These are phyloP conservation scores for Scolanthus callimorphus DNA, from an alignment of 92 coral and sea anemone genomes.

Conservation along the genomic window DNA sequence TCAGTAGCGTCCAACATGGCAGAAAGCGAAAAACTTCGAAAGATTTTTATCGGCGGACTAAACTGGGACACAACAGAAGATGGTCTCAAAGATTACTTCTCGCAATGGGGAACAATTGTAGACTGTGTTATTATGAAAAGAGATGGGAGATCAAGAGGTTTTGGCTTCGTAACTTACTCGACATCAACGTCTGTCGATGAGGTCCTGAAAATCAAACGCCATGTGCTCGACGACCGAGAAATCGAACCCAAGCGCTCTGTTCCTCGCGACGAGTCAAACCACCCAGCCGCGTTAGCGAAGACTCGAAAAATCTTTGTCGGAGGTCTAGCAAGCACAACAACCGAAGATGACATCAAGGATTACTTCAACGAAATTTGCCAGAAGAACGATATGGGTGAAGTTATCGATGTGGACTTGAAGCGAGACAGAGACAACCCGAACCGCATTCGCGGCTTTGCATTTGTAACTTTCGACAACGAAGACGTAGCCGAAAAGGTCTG, in stretches of 20 bases:
- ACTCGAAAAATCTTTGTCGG: conserved; percentile 91
- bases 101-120: conserved; percentile 92
- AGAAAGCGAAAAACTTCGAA: conserved; percentile 85
- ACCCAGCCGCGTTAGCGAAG: conserved; percentile 50
- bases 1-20: conserved; percentile 21
- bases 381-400: conserved; percentile 78
- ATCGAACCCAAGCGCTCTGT: conserved; percentile 98
- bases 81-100: conserved; percentile 79
- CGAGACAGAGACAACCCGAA: conserved; percentile 81
- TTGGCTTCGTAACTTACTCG: conserved; percentile 93
- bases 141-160: conserved; percentile 86
- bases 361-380: conserved; percentile 69
- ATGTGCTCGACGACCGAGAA: conserved; percentile 83
- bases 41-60: conserved; percentile 93
- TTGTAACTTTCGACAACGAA: conserved; percentile 85
- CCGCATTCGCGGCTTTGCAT: conserved; percentile 93
- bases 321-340: conserved; percentile 92
- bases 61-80: conserved; percentile 90
- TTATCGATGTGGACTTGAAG: conserved; percentile 81
- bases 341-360: conserved; percentile 82
- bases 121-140: conserved; percentile 94
- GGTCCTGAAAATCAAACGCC: conserved; percentile 58
- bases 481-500: conserved; percentile 88
- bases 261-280: conserved; percentile 82
- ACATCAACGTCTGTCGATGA: conserved; percentile 84